phyloP scores from a whole-genome alignment of 2,113 vertebrate species.

The Semicossyphus pulcher region DNA sequence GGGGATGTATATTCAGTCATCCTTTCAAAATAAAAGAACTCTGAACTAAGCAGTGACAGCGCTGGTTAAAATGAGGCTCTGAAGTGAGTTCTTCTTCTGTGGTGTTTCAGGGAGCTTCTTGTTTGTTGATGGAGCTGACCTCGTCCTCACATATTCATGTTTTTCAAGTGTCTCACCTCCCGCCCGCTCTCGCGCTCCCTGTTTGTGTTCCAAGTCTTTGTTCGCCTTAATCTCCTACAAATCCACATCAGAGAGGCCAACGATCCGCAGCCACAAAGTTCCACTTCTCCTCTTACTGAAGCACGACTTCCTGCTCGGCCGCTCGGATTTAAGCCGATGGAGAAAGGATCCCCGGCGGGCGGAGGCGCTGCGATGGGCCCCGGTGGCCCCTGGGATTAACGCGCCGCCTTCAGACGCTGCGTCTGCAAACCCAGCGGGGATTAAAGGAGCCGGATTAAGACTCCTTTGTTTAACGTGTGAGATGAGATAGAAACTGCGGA shows the following conservation, averaged over 20 bases:
- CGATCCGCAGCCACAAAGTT: slow-evolving; percentile 48
- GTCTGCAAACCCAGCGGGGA: slow-evolving; percentile 57
- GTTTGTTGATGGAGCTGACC: too few relatives aligned
- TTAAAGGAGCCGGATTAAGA: slow-evolving; percentile 66
- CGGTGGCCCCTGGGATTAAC: slow-evolving; percentile 64
- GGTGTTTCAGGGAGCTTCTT: background rate
- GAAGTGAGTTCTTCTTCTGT: background rate
- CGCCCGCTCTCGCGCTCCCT: slow-evolving; percentile 11
- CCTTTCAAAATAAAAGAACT: too few relatives aligned
- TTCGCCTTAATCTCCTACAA: slow-evolving; percentile 56
- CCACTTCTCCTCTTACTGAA: background rate
- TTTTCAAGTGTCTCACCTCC: background rate
- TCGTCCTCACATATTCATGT: background rate
- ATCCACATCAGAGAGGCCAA: slow-evolving; percentile 47
- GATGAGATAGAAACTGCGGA: slow-evolving; percentile 57
- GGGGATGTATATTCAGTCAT: too few relatives aligned
- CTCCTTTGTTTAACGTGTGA: slow-evolving; percentile 69
- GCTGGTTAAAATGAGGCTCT: too few relatives aligned
- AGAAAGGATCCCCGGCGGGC: slow-evolving; percentile 30
- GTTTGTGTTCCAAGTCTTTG: slow-evolving; percentile 51
- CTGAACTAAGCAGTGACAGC: too few relatives aligned
- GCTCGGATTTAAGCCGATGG: slow-evolving; percentile 27
- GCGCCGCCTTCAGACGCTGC: slow-evolving; percentile 50
- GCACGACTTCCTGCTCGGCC: slow-evolving; percentile 14
- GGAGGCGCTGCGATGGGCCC: slow-evolving; percentile 11